Base-by-base conservation (phyloP, 2,888 invertebrate species). In the Tiliacea aurago region DNA sequence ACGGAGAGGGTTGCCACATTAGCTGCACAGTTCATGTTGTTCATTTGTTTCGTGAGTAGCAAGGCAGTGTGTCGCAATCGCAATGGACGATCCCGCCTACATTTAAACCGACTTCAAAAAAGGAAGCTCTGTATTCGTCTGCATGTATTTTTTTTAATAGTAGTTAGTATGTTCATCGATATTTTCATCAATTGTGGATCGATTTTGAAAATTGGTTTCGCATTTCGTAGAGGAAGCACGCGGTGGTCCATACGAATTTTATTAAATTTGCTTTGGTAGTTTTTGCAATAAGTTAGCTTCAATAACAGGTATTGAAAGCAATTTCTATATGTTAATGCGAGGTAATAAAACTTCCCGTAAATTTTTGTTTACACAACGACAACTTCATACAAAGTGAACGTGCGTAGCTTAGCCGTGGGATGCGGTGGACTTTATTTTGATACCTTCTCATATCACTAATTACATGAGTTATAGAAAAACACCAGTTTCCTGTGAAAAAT, bases 401-500 rank as follows among this genome's bases (percentile, higher is more conserved):
- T 18, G n/a, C 18, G 3, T 23, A 37, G 4, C 20, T 18, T 0
- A 49, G 6, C 69, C 7, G 49, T 49, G 20, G 20, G 23, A 3
- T 41, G 3, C 3, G 41, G 23, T 41, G 37, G 47, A 68, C 41
- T 43, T 15, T 64, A 55, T 37, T 55, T 18, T 23, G 11, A 6
- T 37, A 64, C 18, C 64, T 23, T 11, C 37, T 62, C 51, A 70
- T 33, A 23, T 23, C 61, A 18, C 71, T 66, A 83, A 85, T 83
- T 71, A 85, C 53, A 43, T 82, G 76, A 66, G 71, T 73, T 67
- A 59, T 64, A 70, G 66, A 85, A 83, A 85, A 78, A 66, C 58
- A 37, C 61, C n/a, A 5, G 80, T 67, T 85, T 84, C 85, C 84
- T 85, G 85, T 59, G 78, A 73, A 84, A 85, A 78, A 76, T 74